phyloP scores from a whole-genome alignment of 2,113 vertebrate species.

The Actenoides lindsayi region DNA sequence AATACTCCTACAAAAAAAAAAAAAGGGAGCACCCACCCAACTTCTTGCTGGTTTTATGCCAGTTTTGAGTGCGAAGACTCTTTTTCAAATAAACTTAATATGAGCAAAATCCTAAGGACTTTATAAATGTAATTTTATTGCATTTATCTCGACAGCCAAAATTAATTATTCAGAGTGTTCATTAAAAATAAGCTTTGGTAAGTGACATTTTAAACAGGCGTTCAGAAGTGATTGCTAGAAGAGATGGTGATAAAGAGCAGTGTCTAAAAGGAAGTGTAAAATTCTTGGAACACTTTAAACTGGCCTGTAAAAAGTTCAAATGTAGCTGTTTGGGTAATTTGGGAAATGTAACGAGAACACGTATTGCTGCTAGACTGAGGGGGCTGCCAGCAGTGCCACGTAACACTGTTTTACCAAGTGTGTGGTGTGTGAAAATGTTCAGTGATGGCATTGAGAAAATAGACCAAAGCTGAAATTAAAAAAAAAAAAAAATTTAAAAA shows the following conservation, averaged over 20 bases:
- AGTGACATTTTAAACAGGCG: conserved; percentile 49
- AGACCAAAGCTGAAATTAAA: neutral
- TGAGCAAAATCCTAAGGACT: conserved; percentile 16
- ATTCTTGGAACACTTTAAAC: neutral
- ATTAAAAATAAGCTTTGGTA: conserved; percentile 66
- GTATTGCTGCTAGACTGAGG: neutral
- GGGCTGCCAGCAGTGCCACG: neutral
- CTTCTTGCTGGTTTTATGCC: neutral
- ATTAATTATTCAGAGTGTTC: conserved; percentile 57
- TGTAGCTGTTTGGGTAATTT: neutral
- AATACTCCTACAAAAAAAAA: neutral
- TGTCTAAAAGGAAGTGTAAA: neutral
- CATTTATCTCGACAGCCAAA: conserved; percentile 58
- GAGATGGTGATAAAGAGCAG: conserved; percentile 32
- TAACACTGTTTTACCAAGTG: neutral
- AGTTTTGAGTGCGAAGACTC: neutral
- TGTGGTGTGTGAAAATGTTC: neutral
- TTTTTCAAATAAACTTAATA: neutral
- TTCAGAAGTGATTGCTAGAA: conserved; percentile 28
- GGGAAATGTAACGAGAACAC: neutral
- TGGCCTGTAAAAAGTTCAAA: neutral
- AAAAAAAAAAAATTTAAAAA: too few species aligned
- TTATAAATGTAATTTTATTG: conserved; percentile 56
- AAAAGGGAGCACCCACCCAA: neutral
- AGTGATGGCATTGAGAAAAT: neutral